These are phyloP conservation scores for Rhimphoctona megacephalus DNA, from an alignment of 2,888 invertebrate genomes.

Conservation along the genomic window DNA sequence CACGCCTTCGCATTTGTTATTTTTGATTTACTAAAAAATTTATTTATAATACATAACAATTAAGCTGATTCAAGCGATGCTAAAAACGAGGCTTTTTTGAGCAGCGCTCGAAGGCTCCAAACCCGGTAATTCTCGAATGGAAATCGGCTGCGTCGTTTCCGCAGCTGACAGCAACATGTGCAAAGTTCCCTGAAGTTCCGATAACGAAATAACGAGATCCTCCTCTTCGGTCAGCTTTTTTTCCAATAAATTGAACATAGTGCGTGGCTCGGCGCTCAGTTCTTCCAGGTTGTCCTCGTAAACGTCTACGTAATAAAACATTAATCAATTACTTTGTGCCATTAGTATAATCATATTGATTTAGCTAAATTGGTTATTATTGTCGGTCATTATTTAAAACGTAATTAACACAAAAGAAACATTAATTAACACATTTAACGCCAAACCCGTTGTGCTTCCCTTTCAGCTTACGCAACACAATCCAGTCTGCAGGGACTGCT, in stretches of 20 bases:
- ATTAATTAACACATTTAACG: not conserved
- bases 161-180: constrained; percentile 89
- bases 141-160: constrained; percentile 72
- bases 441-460: not conserved
- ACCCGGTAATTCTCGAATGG: constrained; percentile 73
- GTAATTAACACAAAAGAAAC: not conserved
- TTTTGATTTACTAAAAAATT: constrained; percentile 69
- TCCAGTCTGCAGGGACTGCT: not conserved
- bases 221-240: constrained; percentile 89
- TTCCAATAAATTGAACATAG: constrained; percentile 88
- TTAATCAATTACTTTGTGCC: not conserved
- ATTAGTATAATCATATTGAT: not conserved
- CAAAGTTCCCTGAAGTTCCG: constrained; percentile 90
- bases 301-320: constrained; percentile 85
- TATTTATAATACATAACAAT: constrained; percentile 70
- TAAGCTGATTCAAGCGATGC: constrained; percentile 76
- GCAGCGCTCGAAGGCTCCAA: constrained; percentile 84
- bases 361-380: not conserved
- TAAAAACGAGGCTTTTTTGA: constrained; percentile 81
- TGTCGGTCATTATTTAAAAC: not conserved
- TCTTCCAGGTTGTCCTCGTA: constrained; percentile 89
- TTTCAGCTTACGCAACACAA: not conserved
- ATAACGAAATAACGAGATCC: constrained; percentile 88
- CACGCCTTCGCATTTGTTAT: not conserved
- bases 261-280: constrained; percentile 88